Conservation (phyloP, 2,113 vertebrate genomes). For the Probosciger aterrimus region DNA sequence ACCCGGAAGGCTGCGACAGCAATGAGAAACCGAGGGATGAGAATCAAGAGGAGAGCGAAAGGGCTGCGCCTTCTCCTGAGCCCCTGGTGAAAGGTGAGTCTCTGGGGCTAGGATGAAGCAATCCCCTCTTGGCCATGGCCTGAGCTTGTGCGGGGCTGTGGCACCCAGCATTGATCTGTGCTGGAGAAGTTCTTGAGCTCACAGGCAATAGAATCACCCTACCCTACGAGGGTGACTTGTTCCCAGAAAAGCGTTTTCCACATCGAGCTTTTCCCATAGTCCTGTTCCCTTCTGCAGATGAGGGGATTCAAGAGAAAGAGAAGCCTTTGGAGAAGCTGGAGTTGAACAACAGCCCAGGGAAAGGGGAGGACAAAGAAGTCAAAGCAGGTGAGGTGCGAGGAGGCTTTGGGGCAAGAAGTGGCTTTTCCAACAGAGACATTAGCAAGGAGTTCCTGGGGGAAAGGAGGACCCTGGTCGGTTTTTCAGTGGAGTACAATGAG, state of each 20-base stretch:
- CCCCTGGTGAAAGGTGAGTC: slow-evolving; percentile 58
- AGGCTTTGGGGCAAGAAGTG: background rate
- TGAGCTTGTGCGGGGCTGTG: background rate
- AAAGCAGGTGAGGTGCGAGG: slow-evolving; percentile 77
- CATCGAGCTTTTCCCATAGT: background rate
- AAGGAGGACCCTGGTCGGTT: background rate
- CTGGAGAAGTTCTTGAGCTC: background rate
- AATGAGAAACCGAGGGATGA: slow-evolving; percentile 72
- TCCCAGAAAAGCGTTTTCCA: background rate
- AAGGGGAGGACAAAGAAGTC: slow-evolving; percentile 79
- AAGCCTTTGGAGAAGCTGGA: slow-evolving; percentile 79
- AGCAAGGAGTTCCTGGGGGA: background rate
- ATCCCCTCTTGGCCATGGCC: background rate
- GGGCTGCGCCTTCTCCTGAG: slow-evolving; percentile 66
- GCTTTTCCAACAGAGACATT: background rate
- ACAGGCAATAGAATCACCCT: background rate
- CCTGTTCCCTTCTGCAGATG: slow-evolving; percentile 59
- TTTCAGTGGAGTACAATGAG: background rate
- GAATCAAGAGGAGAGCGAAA: slow-evolving; percentile 75
- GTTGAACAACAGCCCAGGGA: slow-evolving; percentile 60
- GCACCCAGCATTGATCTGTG: rapidly evolving
- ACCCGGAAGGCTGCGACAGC: slow-evolving; percentile 32
- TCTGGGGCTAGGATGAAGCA: background rate
- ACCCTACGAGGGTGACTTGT: background rate
- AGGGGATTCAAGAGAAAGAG: slow-evolving; percentile 76